These are phyloP conservation scores for Pinctada fucata DNA, from an alignment of 2,888 invertebrate species.

Conservation along the genomic window DNA sequence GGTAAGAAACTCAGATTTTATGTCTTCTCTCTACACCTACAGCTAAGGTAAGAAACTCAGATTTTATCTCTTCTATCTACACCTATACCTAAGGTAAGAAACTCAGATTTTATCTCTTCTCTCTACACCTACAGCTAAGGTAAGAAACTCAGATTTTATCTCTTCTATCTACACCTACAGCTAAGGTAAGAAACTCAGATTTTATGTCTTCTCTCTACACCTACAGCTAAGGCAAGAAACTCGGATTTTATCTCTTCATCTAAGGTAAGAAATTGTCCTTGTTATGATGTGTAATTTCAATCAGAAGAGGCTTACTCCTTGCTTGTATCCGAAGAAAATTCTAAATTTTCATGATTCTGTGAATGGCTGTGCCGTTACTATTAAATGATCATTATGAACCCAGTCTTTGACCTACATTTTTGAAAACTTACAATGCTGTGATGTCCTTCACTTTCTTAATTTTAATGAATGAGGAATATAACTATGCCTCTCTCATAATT, in stretches of 20 bases:
- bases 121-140: slow-evolving; percentile 97
- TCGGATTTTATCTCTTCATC: slow-evolving; percentile 90
- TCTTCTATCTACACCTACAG: slow-evolving; percentile 94
- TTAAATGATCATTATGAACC: too few relatives aligned
- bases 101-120: slow-evolving; percentile 87
- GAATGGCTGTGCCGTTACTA: too few relatives aligned
- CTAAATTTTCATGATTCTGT: too few relatives aligned
- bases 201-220: slow-evolving; percentile 89
- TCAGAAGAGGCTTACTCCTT: too few relatives aligned
- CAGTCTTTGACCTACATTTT: too few relatives aligned
- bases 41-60: slow-evolving; percentile 85
- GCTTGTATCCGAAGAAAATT: too few relatives aligned
- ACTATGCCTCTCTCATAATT: too few relatives aligned
- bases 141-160: slow-evolving; percentile 83
- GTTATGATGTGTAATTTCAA: too few relatives aligned
- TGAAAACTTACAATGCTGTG: too few relatives aligned
- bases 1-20: slow-evolving; percentile 84
- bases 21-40: slow-evolving; percentile 93
- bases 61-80: slow-evolving; percentile 91
- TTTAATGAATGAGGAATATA: too few relatives aligned
- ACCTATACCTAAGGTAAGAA: slow-evolving; percentile 91
- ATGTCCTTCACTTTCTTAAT: too few relatives aligned
- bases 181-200: slow-evolving; percentile 97
- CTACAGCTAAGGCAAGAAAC: slow-evolving; percentile 95
- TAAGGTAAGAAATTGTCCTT: too few relatives aligned